Evolutionary conservation across 2,797 vertebrate genomes (phyloP).

Genomic region (Sebastes minor): DNA sequence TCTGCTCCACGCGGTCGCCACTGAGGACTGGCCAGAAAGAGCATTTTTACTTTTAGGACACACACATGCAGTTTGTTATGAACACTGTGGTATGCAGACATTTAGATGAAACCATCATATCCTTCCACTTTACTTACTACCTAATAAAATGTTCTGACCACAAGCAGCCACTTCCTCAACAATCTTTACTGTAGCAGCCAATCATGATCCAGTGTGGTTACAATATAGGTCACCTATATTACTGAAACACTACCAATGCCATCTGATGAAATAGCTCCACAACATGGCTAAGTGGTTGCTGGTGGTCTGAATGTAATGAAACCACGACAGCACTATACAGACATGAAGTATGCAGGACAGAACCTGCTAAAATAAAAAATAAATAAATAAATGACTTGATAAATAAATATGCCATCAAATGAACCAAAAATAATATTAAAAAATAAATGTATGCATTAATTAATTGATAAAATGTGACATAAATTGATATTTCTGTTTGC

Average conservation of each 20-base stretch:
- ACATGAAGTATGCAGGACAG: neutral
- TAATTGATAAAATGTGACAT: no score
- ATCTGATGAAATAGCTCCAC: neutral
- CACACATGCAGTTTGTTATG: neutral
- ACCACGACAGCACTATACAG: neutral
- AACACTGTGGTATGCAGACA: constrained; percentile 22
- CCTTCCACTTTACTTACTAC: constrained; percentile 1
- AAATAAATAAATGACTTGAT: neutral
- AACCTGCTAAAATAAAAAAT: no score
- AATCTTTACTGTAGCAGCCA: neutral
- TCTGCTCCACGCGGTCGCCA: constrained; percentile 88
- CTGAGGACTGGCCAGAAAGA: constrained; percentile 85
- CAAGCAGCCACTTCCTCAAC: constrained; percentile 35
- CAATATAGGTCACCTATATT: neutral
- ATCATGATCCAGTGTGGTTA: neutral
- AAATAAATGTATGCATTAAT: neutral
- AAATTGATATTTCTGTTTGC: no score
- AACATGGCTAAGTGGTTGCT: constrained; percentile 31
- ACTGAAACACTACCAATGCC: neutral
- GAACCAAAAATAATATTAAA: neutral
- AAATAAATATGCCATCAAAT: neutral
- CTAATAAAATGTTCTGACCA: constrained; percentile 36
- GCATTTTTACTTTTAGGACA: neutral
- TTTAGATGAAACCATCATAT: neutral
- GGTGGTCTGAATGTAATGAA: constrained; percentile 37